These are phyloP conservation scores for Pentalonia nigronervosa DNA, from an alignment of 1,140 invertebrate species.

Conservation along the genomic window DNA sequence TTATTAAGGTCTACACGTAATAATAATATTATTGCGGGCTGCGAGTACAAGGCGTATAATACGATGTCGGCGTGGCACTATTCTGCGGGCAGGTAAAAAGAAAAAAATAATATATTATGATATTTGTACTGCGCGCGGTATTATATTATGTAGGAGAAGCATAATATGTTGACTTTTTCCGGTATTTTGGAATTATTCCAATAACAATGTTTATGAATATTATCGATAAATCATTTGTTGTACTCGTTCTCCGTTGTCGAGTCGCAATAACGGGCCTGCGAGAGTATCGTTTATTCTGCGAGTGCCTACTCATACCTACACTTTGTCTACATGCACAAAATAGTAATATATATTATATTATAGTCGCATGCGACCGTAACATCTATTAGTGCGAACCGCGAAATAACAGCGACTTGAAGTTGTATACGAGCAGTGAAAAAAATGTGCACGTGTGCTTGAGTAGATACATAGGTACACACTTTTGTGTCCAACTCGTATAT, in stretches of 20 bases:
- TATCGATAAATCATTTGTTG: not conserved
- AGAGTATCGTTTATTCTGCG: not conserved
- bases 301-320: not conserved
- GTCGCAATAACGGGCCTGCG: not conserved
- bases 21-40: no score
- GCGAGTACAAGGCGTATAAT: no score
- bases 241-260: not conserved
- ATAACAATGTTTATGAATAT: not conserved
- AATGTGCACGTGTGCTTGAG: not conserved
- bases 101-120: not conserved
- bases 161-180: not conserved
- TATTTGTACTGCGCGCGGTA: not conserved
- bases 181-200: slow-evolving; percentile 24
- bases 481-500: not conserved
- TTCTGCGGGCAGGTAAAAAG: not conserved
- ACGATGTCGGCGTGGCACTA: no score
- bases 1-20: not conserved
- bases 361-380: not conserved
- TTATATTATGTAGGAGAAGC: no score
- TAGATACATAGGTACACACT: not conserved
- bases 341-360: not conserved
- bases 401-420: not conserved
- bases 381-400: not conserved
- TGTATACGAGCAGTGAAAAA: not conserved
- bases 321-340: not conserved